These are phyloP conservation scores for Apaloderma vittatum DNA, from an alignment of 2,113 vertebrate genomes.

Conservation along the genomic window DNA sequence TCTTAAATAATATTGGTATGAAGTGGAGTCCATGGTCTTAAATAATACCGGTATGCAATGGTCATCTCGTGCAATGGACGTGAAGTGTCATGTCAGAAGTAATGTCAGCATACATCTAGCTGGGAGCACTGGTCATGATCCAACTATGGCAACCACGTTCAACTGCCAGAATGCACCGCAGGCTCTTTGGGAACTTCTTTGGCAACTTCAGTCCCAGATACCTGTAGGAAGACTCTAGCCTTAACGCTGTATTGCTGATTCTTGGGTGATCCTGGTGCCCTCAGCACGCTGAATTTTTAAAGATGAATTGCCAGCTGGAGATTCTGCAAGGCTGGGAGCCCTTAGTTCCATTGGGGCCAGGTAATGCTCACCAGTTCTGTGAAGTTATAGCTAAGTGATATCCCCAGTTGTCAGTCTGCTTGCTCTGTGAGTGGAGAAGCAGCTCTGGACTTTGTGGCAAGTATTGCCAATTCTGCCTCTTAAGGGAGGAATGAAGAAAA, in stretches of 20 bases:
- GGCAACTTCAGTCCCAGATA: neutral
- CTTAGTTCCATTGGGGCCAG: neutral
- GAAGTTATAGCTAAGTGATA: neutral
- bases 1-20: too few species aligned
- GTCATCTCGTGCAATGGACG: rapidly evolving
- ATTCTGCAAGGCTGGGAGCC: neutral
- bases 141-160: neutral
- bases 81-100: neutral
- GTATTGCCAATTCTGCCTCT: neutral
- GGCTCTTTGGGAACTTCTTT: neutral
- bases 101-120: neutral
- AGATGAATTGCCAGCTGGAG: neutral
- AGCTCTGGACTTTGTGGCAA: neutral
- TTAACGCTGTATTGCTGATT: neutral
- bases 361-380: neutral
- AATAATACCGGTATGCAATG: too few species aligned
- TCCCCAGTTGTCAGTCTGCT: neutral
- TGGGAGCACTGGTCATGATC: neutral
- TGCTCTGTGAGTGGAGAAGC: neutral
- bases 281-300: neutral
- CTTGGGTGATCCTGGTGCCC: neutral
- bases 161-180: neutral
- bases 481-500: neutral
- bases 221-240: neutral
- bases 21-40: too few species aligned